These are phyloP conservation scores for Sycophila texana DNA, from an alignment of 2,888 invertebrate species.

Conservation along the genomic window DNA sequence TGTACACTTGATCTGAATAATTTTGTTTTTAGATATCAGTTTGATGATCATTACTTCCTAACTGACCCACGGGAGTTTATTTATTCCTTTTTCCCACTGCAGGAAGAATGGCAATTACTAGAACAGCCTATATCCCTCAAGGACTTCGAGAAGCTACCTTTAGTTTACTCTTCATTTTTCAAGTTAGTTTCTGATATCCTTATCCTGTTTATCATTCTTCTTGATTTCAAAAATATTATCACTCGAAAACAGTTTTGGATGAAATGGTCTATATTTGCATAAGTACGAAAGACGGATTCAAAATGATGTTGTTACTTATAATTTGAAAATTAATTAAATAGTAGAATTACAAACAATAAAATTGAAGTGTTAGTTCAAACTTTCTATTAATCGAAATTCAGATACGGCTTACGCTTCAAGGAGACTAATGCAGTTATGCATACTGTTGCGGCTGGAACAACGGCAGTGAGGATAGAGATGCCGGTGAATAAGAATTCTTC, in stretches of 20 bases:
- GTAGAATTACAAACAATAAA: too few relatives aligned
- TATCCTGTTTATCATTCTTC: background rate
- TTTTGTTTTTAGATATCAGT: constrained; percentile 87
- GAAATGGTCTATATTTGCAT: too few relatives aligned
- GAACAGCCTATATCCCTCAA: constrained; percentile 93
- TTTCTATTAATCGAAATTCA: constrained; percentile 66
- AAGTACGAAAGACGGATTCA: too few relatives aligned
- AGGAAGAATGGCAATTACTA: constrained; percentile 97
- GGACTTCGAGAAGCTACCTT: constrained; percentile 98
- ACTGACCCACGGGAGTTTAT: constrained; percentile 99
- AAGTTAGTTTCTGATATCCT: constrained; percentile 73
- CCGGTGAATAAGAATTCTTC: constrained; percentile 96
- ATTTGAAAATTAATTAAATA: too few relatives aligned
- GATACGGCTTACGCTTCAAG: constrained; percentile 96
- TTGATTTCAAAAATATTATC: background rate
- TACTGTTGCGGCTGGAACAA: constrained; percentile 97
- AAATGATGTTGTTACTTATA: too few relatives aligned
- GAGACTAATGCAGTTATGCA: constrained; percentile 95
- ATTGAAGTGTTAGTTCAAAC: too few relatives aligned
- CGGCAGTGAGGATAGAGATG: constrained; percentile 97
- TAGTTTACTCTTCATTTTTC: constrained; percentile 98
- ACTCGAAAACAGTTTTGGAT: background rate
- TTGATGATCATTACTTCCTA: constrained; percentile 99
- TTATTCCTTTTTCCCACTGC: constrained; percentile 98
- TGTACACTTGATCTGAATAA: too few relatives aligned